Evolutionary conservation across 2,888 invertebrate genomes (phyloP).

Genomic region (Nomada fabriciana): DNA sequence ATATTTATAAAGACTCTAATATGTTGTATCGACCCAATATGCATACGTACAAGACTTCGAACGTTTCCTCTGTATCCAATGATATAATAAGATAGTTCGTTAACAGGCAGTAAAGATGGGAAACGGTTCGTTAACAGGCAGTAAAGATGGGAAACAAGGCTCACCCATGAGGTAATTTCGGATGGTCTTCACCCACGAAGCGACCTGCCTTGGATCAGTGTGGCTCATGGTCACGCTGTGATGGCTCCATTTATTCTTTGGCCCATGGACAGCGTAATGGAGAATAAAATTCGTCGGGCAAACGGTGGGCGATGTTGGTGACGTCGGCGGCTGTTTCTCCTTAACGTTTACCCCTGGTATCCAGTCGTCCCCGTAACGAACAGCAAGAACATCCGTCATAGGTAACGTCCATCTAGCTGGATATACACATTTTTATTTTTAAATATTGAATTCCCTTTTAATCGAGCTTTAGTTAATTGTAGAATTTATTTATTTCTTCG

Average conservation of each 20-base stretch:
- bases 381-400: conserved; percentile 86
- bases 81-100: background rate
- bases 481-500: no score
- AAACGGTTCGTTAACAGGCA: background rate
- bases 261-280: conserved; percentile 87
- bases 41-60: no score
- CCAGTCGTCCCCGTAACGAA: conserved; percentile 84
- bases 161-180: conserved; percentile 85
- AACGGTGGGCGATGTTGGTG: conserved; percentile 70
- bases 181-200: conserved; percentile 87
- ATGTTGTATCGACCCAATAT: no score
- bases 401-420: conserved; percentile 86
- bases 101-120: background rate
- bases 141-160: background rate
- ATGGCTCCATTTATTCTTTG: conserved; percentile 87
- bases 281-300: conserved; percentile 86
- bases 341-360: conserved; percentile 80
- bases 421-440: conserved; percentile 1
- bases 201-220: conserved; percentile 87
- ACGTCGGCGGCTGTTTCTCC: conserved; percentile 71
- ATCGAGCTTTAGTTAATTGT: no score
- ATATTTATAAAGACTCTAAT: no score
- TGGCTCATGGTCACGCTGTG: conserved; percentile 87
- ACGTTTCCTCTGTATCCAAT: no score
- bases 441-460: no score